phyloP scores from a whole-genome alignment of 2,797 vertebrate genomes.

The Buphagus erythrorhynchus region DNA sequence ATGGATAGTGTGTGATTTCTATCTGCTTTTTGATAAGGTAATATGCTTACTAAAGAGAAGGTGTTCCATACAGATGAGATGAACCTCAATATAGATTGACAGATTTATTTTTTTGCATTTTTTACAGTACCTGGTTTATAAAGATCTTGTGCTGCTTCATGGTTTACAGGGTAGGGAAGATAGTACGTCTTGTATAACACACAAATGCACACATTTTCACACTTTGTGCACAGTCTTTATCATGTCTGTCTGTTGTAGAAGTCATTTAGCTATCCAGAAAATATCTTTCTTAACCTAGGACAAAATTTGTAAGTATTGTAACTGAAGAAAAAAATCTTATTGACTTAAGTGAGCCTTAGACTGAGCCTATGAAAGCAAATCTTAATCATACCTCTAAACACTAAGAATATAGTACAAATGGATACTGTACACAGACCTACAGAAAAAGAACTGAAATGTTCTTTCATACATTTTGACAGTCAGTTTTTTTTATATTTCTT shows the following conservation, averaged over 20 bases:
- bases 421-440: background rate
- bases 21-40: background rate
- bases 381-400: background rate
- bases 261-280: background rate
- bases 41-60: background rate
- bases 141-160: background rate
- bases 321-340: background rate
- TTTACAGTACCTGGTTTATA: background rate
- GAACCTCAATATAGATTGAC: background rate
- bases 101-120: background rate
- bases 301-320: background rate
- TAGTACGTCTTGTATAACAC: background rate
- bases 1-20: background rate
- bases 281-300: background rate
- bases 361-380: background rate
- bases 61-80: background rate
- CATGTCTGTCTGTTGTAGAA: background rate
- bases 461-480: background rate
- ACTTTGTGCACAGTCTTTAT: background rate
- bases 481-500: background rate
- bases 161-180: background rate
- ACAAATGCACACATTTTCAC: background rate
- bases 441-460: background rate
- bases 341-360: background rate
- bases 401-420: background rate